phyloP scores from a whole-genome alignment of 2,888 invertebrate species.

The Tillus elongatus region DNA sequence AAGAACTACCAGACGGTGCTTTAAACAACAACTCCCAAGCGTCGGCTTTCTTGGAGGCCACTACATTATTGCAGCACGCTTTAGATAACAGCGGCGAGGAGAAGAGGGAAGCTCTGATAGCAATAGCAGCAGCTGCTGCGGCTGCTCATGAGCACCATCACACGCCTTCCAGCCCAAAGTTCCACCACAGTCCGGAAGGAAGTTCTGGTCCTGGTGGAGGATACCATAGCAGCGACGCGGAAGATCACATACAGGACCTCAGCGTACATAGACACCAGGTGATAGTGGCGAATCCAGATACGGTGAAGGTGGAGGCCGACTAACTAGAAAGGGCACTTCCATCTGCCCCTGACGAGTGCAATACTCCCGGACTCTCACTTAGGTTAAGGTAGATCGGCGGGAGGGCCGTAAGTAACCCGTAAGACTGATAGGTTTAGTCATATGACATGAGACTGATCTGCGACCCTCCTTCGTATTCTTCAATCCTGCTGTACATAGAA shows the following conservation, averaged over 20 bases:
- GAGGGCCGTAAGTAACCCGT: conserved; percentile 36
- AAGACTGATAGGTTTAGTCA: conserved; percentile 40
- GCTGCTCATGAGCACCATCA: conserved; percentile 38
- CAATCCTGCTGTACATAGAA: too few relatives aligned
- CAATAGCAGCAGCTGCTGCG: conserved; percentile 62
- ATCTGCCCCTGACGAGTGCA: conserved; percentile 29
- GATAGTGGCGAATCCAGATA: background rate
- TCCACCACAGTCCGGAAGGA: background rate
- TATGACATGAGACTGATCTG: conserved; percentile 22
- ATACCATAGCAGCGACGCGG: conserved; percentile 43
- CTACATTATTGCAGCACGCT: conserved; percentile 58
- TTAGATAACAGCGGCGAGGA: conserved; percentile 48
- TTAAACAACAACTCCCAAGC: conserved; percentile 33
- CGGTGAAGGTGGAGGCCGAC: conserved; percentile 17
- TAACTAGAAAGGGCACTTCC: too few relatives aligned
- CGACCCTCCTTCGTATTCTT: too few relatives aligned
- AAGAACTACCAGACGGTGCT: conserved; percentile 31
- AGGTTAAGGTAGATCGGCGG: conserved; percentile 5
- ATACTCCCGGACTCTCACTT: conserved; percentile 9
- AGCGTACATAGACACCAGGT: conserved; percentile 1
- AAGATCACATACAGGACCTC: conserved; percentile 72
- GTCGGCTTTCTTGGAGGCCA: conserved; percentile 55
- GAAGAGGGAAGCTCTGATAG: conserved; percentile 55
- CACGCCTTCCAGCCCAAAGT: background rate
- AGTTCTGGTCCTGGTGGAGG: background rate